A percentile compares a stretch with the other conserved stretches of the same genome.
These are phyloP conservation scores for Fistularia commersonii DNA, from an alignment of 2,797 vertebrate genomes.

Conservation along the genomic window DNA sequence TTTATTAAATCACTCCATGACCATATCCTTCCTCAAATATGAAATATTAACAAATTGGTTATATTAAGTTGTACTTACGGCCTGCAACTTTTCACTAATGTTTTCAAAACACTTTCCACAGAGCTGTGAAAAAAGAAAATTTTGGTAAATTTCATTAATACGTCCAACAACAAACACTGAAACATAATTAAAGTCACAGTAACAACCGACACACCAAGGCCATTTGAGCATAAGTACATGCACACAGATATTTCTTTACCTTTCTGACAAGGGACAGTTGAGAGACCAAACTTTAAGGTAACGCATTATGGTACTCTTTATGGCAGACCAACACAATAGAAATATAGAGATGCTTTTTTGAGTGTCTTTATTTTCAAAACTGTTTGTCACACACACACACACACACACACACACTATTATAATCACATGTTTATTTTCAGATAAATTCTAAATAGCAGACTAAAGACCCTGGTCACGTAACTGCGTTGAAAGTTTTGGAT, in stretches of 20 bases:
- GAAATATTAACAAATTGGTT: not conserved
- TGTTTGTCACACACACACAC: too few relatives aligned
- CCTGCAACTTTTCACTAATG: conserved; percentile 93
- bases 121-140: conserved; percentile 74
- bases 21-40: not conserved
- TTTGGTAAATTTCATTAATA: conserved; percentile 13
- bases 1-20: not conserved
- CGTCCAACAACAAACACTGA: conserved; percentile 4
- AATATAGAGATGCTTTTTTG: too few relatives aligned
- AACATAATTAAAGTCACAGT: conserved; percentile 19
- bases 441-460: conserved; percentile 5
- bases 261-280: too few relatives aligned
- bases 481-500: conserved; percentile 40
- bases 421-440: too few relatives aligned
- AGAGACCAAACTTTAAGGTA: too few relatives aligned
- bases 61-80: conserved; percentile 82
- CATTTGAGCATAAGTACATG: conserved; percentile 69
- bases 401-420: too few relatives aligned
- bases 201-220: conserved; percentile 60
- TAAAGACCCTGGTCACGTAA: conserved; percentile 35
- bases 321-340: too few relatives aligned
- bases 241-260: conserved; percentile 44
- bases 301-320: too few relatives aligned
- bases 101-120: conserved; percentile 92
- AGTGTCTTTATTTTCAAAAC: too few relatives aligned